A percentile compares a stretch with the other conserved stretches of the same genome.
These are phyloP conservation scores for Chelon auratus DNA, from an alignment of 2,797 vertebrate genomes.

Conservation along the genomic window DNA sequence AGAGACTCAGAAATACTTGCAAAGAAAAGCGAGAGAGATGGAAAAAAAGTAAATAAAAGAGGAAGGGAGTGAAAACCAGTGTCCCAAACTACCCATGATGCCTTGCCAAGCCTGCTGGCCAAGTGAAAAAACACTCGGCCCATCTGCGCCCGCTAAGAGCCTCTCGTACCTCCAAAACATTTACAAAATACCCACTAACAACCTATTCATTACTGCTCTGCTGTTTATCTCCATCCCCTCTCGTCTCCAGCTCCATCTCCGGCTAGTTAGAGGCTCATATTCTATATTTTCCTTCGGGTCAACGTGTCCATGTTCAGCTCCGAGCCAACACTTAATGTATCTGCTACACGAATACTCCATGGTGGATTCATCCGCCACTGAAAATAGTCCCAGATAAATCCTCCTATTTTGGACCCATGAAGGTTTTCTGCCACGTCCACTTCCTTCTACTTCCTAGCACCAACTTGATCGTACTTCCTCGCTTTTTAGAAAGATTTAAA, in stretches of 20 bases:
- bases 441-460: too few relatives aligned
- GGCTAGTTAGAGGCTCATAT: neutral
- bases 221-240: constrained; percentile 35
- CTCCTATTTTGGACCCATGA: too few relatives aligned
- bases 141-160: constrained; percentile 67
- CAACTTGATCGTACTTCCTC: too few relatives aligned
- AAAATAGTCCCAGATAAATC: neutral
- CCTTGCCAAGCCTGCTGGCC: constrained; percentile 75
- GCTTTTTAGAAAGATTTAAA: too few relatives aligned
- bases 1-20: constrained; percentile 33
- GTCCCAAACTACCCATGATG: constrained; percentile 67
- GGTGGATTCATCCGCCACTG: too few relatives aligned
- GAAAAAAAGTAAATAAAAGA: neutral
- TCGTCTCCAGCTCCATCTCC: constrained; percentile 6
- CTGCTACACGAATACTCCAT: too few relatives aligned
- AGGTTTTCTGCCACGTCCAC: too few relatives aligned
- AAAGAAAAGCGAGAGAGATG: constrained; percentile 3
- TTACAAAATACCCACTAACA: constrained; percentile 71
- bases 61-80: constrained; percentile 6
- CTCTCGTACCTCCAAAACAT: constrained; percentile 68
- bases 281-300: neutral
- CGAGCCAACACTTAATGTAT: neutral
- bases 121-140: constrained; percentile 69
- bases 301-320: neutral
- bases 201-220: constrained; percentile 54